These are phyloP conservation scores for Baccha elongata DNA, from an alignment of 2,888 invertebrate species.

Conservation along the genomic window DNA sequence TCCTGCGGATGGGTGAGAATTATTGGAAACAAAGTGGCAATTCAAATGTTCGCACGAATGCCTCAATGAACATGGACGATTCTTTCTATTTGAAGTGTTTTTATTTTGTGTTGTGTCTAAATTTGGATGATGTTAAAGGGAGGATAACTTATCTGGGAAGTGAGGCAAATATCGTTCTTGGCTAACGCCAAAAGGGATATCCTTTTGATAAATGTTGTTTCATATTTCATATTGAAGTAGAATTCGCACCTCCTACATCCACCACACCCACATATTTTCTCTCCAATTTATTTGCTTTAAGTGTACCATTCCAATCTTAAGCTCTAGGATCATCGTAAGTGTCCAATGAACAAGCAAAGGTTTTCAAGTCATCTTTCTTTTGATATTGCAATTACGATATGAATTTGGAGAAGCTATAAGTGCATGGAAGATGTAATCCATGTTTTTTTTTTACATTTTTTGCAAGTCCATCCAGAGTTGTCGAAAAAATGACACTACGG, in stretches of 20 bases:
- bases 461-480: too few species aligned
- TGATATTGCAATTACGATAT: neutral
- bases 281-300: neutral
- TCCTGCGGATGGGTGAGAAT: conserved; percentile 14
- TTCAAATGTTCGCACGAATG: conserved; percentile 14
- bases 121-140: conserved; percentile 2
- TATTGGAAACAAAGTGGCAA: conserved; percentile 1
- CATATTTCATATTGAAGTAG: neutral
- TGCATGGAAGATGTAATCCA: too few species aligned
- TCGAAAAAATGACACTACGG: too few species aligned
- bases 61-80: conserved; percentile 13
- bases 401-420: too few species aligned
- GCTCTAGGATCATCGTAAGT: neutral
- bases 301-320: neutral
- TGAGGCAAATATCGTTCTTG: neutral
- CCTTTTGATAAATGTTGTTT: conserved; percentile 8
- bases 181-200: conserved; percentile 23
- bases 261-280: conserved; percentile 27
- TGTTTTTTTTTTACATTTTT: too few species aligned
- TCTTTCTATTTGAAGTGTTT: conserved; percentile 14
- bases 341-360: neutral
- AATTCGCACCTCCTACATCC: conserved; percentile 8
- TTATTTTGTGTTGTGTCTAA: conserved; percentile 14
- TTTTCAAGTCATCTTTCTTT: neutral
- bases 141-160: neutral